A percentile compares a stretch with the other conserved stretches of the same genome.
Conservation (phyloP, 35 echinoderm and acorn worm species). For the Ophiothrix spiculata region DNA sequence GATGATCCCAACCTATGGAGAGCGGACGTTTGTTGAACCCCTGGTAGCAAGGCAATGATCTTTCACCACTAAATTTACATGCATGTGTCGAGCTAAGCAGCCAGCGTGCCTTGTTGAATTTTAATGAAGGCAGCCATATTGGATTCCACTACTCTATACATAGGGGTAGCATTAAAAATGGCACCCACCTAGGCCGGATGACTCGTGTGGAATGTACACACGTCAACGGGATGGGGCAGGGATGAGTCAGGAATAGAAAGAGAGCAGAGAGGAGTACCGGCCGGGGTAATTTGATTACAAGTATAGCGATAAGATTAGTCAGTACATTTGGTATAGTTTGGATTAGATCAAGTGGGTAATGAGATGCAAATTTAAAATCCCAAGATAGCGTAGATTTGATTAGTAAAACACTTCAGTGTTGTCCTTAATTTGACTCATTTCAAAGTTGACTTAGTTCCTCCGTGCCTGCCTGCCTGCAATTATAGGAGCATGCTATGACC, state of each 20-base stretch:
- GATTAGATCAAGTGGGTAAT: not conserved
- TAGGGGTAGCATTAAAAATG: not conserved
- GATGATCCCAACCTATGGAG: not conserved
- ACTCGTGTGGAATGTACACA: not conserved
- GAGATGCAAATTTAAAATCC: conserved; percentile 8
- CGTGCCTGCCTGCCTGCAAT: no score
- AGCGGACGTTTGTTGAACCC: not conserved
- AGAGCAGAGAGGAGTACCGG: not conserved
- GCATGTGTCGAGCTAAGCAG: not conserved
- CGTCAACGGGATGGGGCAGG: not conserved
- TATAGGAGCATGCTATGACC: no score
- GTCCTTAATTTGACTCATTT: no score
- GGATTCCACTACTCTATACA: not conserved
- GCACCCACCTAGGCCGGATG: not conserved
- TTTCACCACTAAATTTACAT: conserved; percentile 11
- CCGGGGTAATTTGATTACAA: not conserved
- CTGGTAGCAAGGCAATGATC: not conserved
- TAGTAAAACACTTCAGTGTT: no score
- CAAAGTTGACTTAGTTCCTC: no score
- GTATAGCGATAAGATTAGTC: not conserved
- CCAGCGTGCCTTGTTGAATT: conserved; percentile 10
- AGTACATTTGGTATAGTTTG: not conserved
- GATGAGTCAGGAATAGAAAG: not conserved
- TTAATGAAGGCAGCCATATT: conserved; percentile 12
- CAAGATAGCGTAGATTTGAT: not conserved